Base-by-base conservation (phyloP, 1,140 invertebrate species). In the Drosophila lacertosa region DNA sequence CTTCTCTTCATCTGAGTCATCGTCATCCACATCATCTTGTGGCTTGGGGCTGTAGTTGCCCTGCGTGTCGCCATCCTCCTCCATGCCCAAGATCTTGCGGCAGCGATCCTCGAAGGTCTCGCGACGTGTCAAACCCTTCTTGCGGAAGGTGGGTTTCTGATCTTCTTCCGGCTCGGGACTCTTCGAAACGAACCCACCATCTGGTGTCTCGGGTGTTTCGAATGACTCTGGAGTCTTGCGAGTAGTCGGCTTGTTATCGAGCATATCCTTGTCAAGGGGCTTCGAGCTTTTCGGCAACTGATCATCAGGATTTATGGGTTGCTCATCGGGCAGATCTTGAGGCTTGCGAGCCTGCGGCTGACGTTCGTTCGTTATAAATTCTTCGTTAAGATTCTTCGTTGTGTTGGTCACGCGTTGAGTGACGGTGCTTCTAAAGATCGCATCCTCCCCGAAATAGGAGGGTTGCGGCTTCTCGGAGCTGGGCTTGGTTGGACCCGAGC, bases 21-120 rank as follows among this genome's bases (percentile, higher is more conserved):
- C 50, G 10, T 53, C 54, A n/a, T 59, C 53, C 5, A 45, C 48
- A 37, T 75, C 60, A 13, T 59, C 47, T 11, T 44, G 40, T 1
- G 68, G 47, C 4, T 68, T 66, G 1, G 18, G 24, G 5, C 24
- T 62, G 18, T 53, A 88, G 32, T 40, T 77, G 4, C 89, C 89
- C 47, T 89, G 89, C 6, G 89, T 90, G 50, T 90, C 88, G 4
- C 89, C 89, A 72, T 89, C 79, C 48, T 88, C 86, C 45, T 91
- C 92, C 90, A 94, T 94, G 4, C 94, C 94, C 33, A 95, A 82
- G 63, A 95, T 94, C 74, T 94, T 93, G 24, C 93, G 91, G 73
- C 94, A 94, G n/a, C 94, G 92, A 90, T 95, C 94, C 91, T 95
- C 94, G 55, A 94, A 95, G n/a, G 94, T 95, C 89, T 95, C 94